phyloP scores from a whole-genome alignment of 2,888 invertebrate species.

The Hanleya hanleyi region DNA sequence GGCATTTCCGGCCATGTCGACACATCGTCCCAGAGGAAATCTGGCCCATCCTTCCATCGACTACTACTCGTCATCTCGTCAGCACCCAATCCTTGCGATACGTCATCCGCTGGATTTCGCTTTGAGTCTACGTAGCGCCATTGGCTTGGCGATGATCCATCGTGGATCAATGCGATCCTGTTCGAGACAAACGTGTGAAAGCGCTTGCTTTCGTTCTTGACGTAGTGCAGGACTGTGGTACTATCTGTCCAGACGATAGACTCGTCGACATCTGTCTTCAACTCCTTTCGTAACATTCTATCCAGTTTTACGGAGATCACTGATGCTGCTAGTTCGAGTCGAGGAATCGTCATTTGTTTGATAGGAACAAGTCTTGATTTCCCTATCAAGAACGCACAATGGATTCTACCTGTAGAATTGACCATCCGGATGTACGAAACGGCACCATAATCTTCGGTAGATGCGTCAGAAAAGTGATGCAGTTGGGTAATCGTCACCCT shows the following conservation, averaged over 20 bases:
- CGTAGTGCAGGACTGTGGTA: slow-evolving; percentile 12
- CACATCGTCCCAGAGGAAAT: too few species aligned
- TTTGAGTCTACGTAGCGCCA: too few species aligned
- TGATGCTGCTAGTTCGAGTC: slow-evolving; percentile 15
- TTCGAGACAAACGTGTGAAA: too few species aligned
- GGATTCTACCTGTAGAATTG: neutral
- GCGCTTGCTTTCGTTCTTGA: too few species aligned
- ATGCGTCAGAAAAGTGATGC: neutral
- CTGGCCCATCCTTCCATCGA: too few species aligned
- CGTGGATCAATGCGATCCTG: too few species aligned
- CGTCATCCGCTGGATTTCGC: too few species aligned
- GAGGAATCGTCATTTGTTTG: slow-evolving; percentile 12
- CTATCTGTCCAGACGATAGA: slow-evolving; percentile 30
- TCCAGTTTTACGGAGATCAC: neutral
- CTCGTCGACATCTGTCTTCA: slow-evolving; percentile 4
- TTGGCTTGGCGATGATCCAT: too few species aligned
- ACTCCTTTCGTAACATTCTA: neutral
- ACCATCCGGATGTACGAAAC: neutral
- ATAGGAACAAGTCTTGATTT: slow-evolving; percentile 14
- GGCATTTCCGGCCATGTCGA: too few species aligned
- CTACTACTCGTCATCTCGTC: too few species aligned
- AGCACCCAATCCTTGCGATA: too few species aligned
- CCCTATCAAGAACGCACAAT: neutral
- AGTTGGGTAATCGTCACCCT: neutral
- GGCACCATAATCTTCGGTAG: neutral